phyloP scores from a whole-genome alignment of 2,888 invertebrate genomes.

The Acrobasis suavella region DNA sequence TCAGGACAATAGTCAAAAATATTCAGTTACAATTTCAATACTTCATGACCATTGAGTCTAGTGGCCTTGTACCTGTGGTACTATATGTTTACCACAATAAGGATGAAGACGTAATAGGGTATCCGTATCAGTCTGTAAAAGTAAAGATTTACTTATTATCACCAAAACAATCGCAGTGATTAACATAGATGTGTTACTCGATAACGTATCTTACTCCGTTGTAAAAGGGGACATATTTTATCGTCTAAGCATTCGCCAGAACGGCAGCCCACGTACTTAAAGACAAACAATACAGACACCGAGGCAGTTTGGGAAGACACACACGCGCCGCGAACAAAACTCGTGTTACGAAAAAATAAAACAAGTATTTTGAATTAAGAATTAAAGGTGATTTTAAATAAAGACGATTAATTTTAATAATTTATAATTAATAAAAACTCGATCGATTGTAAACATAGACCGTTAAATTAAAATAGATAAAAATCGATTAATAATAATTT shows the following conservation, averaged over 20 bases:
- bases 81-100: no score
- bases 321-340: not conserved
- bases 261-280: constrained; percentile 1
- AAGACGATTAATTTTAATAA: not conserved
- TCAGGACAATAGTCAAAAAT: no score
- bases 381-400: not conserved
- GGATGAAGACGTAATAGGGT: no score
- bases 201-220: constrained; percentile 16
- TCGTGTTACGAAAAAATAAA: not conserved
- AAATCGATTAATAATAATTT: not conserved
- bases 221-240: constrained; percentile 14
- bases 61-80: no score
- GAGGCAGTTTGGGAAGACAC: not conserved
- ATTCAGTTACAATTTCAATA: no score
- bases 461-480: not conserved
- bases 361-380: not conserved
- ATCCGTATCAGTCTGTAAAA: not conserved
- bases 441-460: not conserved
- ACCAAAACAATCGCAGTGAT: constrained; percentile 15
- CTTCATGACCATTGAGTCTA: no score
- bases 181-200: constrained; percentile 2
- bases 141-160: constrained; percentile 14
- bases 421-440: not conserved
- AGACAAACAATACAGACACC: constrained; percentile 6
- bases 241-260: not conserved